A percentile compares a stretch with the other conserved stretches of the same genome.
phyloP scores from a whole-genome alignment of 2,888 invertebrate species.

The Physocephala rufipes region DNA sequence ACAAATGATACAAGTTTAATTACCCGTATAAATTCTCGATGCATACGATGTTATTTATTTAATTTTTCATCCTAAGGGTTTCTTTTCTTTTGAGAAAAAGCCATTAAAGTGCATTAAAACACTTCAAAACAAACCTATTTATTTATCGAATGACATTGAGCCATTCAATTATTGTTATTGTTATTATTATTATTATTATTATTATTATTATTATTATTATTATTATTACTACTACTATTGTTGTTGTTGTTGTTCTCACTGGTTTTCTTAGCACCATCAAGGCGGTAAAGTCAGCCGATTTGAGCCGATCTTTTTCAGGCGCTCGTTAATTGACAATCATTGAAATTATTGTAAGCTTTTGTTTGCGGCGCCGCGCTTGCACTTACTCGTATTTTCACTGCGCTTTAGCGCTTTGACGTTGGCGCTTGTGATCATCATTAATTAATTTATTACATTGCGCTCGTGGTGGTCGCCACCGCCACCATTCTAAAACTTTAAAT shows the following conservation, averaged over 20 bases:
- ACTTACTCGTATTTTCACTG: neutral
- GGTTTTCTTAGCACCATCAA: constrained; percentile 7
- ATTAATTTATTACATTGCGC: neutral
- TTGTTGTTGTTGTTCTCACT: constrained; percentile 19
- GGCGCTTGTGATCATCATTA: neutral
- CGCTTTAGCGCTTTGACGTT: constrained; percentile 4
- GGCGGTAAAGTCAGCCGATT: neutral
- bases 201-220: neutral
- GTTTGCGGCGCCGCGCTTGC: too few relatives aligned
- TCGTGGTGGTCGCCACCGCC: neutral
- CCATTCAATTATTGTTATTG: constrained; percentile 1
- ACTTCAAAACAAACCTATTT: too few relatives aligned
- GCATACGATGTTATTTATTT: too few relatives aligned
- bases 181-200: constrained; percentile 20
- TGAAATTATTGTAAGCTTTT: neutral
- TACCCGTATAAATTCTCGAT: neutral
- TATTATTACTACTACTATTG: too few relatives aligned
- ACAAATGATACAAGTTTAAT: neutral
- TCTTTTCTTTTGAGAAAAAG: too few relatives aligned
- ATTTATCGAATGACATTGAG: constrained; percentile 20
- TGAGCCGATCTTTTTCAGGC: neutral
- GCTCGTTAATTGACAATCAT: neutral
- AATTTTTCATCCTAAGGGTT: neutral
- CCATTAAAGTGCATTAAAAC: too few relatives aligned
- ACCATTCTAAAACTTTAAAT: constrained; percentile 3